Conservation (phyloP, 2,888 invertebrate genomes). For the Chorisops tibialis region DNA sequence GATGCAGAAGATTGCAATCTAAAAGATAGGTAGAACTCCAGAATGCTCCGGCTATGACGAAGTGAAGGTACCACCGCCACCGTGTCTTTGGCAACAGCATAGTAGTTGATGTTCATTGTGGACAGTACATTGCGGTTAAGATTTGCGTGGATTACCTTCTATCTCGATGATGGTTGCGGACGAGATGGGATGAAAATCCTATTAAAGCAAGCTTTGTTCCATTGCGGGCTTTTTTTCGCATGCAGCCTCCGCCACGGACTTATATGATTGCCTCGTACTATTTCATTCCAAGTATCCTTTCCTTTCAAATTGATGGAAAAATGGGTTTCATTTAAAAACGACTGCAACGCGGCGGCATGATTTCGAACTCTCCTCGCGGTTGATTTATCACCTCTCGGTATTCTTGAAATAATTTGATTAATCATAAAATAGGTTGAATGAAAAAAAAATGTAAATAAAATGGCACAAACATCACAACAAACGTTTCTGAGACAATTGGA, state of each 20-base stretch:
- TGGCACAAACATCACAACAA: too few relatives aligned
- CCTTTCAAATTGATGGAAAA: background rate
- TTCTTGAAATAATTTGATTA: background rate
- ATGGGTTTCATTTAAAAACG: background rate
- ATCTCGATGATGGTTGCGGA: background rate
- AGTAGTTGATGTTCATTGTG: too few relatives aligned
- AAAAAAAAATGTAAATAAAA: background rate
- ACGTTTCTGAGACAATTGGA: too few relatives aligned
- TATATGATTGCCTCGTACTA: background rate
- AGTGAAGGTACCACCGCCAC: too few relatives aligned
- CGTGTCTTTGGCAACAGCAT: too few relatives aligned
- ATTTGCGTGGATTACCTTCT: background rate
- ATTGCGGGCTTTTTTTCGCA: background rate
- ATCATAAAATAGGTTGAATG: background rate
- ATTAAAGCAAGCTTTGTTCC: background rate
- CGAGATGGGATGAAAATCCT: background rate
- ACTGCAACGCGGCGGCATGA: background rate
- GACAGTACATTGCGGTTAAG: background rate
- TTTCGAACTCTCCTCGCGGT: background rate
- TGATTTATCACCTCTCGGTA: conserved; percentile 7
- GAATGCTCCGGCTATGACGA: too few relatives aligned
- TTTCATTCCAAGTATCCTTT: background rate
- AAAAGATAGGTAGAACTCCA: too few relatives aligned
- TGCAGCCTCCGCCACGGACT: background rate
- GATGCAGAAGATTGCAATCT: too few relatives aligned